Percentiles rank a stretch among this genome's conserved stretches.
Evolutionary conservation across 2,888 invertebrate species (phyloP).

Genomic region (Ctenicera cuprea): DNA sequence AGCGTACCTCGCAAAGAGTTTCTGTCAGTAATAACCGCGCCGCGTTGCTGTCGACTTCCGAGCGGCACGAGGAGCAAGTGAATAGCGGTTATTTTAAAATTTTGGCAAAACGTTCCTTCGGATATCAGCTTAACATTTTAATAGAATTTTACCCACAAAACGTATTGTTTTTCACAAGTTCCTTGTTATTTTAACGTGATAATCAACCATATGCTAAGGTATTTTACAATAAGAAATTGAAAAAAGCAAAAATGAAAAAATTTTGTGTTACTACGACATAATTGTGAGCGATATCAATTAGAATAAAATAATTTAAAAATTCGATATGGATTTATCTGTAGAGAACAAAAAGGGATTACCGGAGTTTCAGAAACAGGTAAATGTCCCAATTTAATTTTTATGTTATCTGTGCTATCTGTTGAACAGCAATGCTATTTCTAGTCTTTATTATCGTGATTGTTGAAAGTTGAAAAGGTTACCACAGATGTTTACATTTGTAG

Average conservation of each 20-base stretch:
- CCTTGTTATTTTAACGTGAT: too few relatives aligned
- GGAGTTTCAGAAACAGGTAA: constrained; percentile 7
- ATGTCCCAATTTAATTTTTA: not conserved
- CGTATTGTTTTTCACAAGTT: too few relatives aligned
- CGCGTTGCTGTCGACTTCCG: not conserved
- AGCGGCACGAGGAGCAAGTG: not conserved
- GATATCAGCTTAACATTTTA: not conserved
- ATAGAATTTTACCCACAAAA: not conserved
- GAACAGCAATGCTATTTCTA: too few relatives aligned
- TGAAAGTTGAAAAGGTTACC: not conserved
- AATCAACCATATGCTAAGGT: not conserved
- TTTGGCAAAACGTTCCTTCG: not conserved
- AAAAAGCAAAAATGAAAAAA: constrained; percentile 1
- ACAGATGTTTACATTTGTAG: not conserved
- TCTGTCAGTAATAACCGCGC: constrained; percentile 14
- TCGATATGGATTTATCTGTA: not conserved
- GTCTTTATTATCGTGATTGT: not conserved
- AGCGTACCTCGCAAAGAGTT: constrained; percentile 19
- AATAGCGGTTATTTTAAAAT: not conserved
- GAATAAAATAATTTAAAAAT: not conserved
- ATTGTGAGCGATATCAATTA: not conserved
- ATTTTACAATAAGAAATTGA: not conserved
- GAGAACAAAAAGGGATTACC: constrained; percentile 2
- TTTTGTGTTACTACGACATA: not conserved
- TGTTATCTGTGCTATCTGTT: not conserved